phyloP scores from a whole-genome alignment of 1,140 invertebrate species.

The Plutomurus gul region DNA sequence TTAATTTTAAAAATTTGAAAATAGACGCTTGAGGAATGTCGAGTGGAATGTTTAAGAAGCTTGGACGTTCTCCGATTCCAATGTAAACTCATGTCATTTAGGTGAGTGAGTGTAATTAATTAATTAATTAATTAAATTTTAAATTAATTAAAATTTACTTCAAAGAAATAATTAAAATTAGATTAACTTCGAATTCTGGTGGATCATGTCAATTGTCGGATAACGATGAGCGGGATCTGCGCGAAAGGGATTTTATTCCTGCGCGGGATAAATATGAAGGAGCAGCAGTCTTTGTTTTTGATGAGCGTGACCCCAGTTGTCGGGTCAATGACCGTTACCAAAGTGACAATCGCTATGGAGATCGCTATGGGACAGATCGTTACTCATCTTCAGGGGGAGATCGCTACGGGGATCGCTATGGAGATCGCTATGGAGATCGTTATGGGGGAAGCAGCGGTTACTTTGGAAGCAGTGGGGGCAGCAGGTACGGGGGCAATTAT shows the following conservation, averaged over 20 bases:
- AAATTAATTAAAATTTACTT: background rate
- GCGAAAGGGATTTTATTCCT: constrained; percentile 34
- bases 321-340: background rate
- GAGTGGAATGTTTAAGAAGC: constrained; percentile 47
- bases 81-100: constrained; percentile 47
- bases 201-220: constrained; percentile 51
- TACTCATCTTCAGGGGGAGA: background rate
- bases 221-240: constrained; percentile 28
- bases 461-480: background rate
- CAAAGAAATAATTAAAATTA: constrained; percentile 14
- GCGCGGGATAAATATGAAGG: constrained; percentile 48
- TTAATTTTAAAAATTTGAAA: too few species aligned
- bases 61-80: constrained; percentile 49
- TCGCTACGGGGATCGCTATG: background rate
- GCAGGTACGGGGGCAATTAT: background rate
- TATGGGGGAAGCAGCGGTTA: background rate
- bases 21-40: constrained; percentile 52
- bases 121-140: background rate
- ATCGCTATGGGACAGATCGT: background rate
- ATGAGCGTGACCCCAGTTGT: constrained; percentile 43
- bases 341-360: background rate
- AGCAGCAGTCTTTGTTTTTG: constrained; percentile 39
- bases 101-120: constrained; percentile 14
- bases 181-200: constrained; percentile 45
- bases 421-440: background rate